phyloP scores from a whole-genome alignment of 2,113 vertebrate genomes.

The Albula goreensis region DNA sequence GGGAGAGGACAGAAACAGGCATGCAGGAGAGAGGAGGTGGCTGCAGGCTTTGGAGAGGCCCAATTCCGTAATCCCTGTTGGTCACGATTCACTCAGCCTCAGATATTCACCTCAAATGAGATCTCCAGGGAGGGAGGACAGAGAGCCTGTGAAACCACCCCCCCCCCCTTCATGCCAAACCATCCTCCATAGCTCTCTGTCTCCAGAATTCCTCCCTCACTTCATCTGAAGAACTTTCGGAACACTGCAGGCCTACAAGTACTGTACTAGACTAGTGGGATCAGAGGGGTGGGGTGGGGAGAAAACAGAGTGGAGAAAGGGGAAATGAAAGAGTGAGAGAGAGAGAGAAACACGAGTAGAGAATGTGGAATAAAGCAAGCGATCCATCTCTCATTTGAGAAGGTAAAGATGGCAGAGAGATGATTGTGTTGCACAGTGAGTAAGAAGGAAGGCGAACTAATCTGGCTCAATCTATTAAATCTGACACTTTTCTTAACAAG shows the following conservation, averaged over 20 bases:
- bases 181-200: conserved; percentile 25
- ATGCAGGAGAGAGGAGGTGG: conserved; percentile 10
- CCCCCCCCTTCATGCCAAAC: no score
- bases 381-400: conserved; percentile 58
- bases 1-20: conserved; percentile 16
- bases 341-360: conserved; percentile 19
- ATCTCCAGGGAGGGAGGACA: conserved; percentile 51
- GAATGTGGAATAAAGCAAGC: conserved; percentile 53
- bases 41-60: conserved; percentile 25
- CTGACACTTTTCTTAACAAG: conserved; percentile 62
- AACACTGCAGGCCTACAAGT: conserved; percentile 38
- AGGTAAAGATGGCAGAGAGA: conserved; percentile 57
- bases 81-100: conserved; percentile 49
- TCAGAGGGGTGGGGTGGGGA: not conserved
- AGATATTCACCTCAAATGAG: conserved; percentile 62
- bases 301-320: not conserved
- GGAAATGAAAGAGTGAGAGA: conserved; percentile 25
- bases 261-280: conserved; percentile 22
- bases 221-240: conserved; percentile 40
- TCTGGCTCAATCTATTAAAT: conserved; percentile 60
- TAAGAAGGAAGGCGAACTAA: conserved; percentile 58
- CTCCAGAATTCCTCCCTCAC: conserved; percentile 43
- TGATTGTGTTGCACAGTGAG: conserved; percentile 56
- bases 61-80: conserved; percentile 41
- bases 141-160: conserved; percentile 2